These are phyloP conservation scores for Sebastes ruberrimus DNA, from an alignment of 2,797 vertebrate species.

Conservation along the genomic window DNA sequence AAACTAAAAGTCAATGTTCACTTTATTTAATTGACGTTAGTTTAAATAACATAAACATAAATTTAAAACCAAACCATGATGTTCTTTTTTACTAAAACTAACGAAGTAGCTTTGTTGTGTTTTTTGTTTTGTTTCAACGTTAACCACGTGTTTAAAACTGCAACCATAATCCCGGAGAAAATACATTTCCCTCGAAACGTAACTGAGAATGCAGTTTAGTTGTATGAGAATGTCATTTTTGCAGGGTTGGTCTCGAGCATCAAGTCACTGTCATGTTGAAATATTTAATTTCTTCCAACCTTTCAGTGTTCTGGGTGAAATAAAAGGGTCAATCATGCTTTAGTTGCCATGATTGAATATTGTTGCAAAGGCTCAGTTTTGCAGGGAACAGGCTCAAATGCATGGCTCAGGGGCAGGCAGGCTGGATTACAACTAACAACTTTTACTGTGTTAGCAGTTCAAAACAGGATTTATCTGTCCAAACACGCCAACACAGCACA, in stretches of 20 bases:
- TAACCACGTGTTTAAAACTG: too few species aligned
- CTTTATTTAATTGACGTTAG: too few species aligned
- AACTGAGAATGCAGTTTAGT: too few species aligned
- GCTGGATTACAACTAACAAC: not conserved
- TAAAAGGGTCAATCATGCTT: not conserved
- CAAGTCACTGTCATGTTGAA: not conserved
- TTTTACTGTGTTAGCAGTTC: not conserved
- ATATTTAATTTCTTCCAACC: not conserved
- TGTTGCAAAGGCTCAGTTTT: not conserved
- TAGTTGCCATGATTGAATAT: not conserved
- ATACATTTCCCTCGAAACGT: too few species aligned
- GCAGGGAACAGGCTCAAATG: not conserved
- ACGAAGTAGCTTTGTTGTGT: too few species aligned
- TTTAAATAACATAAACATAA: too few species aligned
- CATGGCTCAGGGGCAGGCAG: not conserved
- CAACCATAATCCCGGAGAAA: too few species aligned
- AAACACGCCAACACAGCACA: not conserved
- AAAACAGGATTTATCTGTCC: not conserved
- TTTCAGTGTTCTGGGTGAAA: not conserved
- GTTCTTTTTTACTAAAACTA: too few species aligned
- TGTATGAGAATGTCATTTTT: too few species aligned
- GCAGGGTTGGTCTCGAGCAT: not conserved
- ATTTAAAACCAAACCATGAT: too few species aligned
- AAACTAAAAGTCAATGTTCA: too few species aligned
- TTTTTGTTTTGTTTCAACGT: too few species aligned